These are phyloP conservation scores for Rhabdophis nuchalis DNA, from an alignment of 2,797 vertebrate species.

Conservation along the genomic window DNA sequence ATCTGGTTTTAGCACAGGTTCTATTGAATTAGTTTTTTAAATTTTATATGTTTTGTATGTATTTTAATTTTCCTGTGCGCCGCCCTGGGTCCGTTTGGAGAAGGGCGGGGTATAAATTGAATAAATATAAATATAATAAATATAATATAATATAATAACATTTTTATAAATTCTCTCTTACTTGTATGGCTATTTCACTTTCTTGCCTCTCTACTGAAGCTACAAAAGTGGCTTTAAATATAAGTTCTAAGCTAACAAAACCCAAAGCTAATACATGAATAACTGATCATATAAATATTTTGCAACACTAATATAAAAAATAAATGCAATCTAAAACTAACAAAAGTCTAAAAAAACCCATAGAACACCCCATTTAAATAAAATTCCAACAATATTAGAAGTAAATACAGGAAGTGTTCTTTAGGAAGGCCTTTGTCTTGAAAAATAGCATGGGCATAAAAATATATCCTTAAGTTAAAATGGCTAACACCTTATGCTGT, in stretches of 20 bases:
- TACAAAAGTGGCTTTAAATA: not conserved
- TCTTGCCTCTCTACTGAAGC: not conserved
- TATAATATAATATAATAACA: too few species aligned
- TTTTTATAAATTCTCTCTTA: not conserved
- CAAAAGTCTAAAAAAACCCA: not conserved
- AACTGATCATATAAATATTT: not conserved
- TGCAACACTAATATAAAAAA: not conserved
- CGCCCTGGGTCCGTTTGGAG: too few species aligned
- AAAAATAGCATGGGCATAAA: not conserved
- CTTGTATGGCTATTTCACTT: not conserved
- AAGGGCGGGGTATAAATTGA: too few species aligned
- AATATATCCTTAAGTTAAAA: not conserved
- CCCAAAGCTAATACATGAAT: not conserved
- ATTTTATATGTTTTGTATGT: too few species aligned
- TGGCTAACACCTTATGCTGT: not conserved
- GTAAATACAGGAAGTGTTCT: not conserved
- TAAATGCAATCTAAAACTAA: not conserved
- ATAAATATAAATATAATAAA: too few species aligned
- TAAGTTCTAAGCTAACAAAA: not conserved
- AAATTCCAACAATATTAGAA: not conserved
- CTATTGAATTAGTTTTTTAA: too few species aligned
- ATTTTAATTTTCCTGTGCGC: too few species aligned
- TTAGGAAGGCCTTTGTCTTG: not conserved
- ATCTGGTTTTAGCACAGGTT: too few species aligned
- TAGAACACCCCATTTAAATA: not conserved